Base-by-base conservation (phyloP, 2,888 invertebrate species). In the Sesia bembeciformis region DNA sequence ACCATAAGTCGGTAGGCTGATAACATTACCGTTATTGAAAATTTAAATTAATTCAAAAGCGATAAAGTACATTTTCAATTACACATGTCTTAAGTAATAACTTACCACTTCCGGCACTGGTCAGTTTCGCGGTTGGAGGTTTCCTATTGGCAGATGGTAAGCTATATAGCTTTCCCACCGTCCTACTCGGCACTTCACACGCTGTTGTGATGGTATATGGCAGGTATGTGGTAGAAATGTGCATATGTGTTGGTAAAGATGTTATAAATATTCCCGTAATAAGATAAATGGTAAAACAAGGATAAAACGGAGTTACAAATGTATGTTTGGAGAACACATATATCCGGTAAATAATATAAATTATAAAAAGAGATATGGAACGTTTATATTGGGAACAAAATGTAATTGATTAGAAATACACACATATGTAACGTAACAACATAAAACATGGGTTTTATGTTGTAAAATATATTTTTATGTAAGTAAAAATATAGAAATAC, bases 121-220 rank as follows among this genome's bases (percentile, higher is more conserved):
- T 69, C 4, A 81, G 40, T 60, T 88, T 87, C 1, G 78, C 70
- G 0, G 88, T 84, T 3, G 88, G 85, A 0, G 88, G 87, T 55
- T 82, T 86, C 55, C 83, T 66, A 52, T 59, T 81, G 2, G 79
- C 80, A 0, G 86, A 79, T 0, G 88, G 83, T 38, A 84, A 51
- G 49, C 80, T 76, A 66, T 86, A 86, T 3, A 88, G 52, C 0
- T 85, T 86, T 0, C 80, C 67, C 3, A 84, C 76, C 1, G 79
- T 74, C 52, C 75, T 70, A 67, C 85, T 88, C 49, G 84, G 80
- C 4, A 67, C 71, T 43, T 88, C 90, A 57, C 82, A 80, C 42
- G 82, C 88, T 87, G 65, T 59, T 58, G 51, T 40, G 38, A 40
- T 40, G 23, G n/a, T n/a, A 40, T 51, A 4, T 39, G 23, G 3